Evolutionary conservation across 2,797 vertebrate genomes (phyloP), one percentile per base, ranked within the genome.

Genomic region (Mareca strepera): DNA sequence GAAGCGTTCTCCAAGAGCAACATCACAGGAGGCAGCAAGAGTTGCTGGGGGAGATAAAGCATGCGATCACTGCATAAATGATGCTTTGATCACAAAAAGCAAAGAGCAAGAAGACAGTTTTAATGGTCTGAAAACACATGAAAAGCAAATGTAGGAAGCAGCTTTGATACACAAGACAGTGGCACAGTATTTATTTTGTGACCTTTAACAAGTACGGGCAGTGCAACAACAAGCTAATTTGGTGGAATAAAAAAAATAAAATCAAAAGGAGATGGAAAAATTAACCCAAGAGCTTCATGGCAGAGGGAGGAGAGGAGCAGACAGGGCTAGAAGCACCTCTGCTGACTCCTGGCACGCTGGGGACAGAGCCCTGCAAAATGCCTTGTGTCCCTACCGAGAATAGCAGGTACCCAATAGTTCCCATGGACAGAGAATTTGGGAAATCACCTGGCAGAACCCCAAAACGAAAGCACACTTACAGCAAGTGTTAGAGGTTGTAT

Each of bases 81-180:
- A 77, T 11, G 76, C 88, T 84, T 75, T 94, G 91, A 87, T 93
- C 74, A 43, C 37, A 48, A 56, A 62, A 68, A 86, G 78, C 66
- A 62, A 62, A 75, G 86, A 85, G 63, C 58, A 85, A 67, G 56
- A 7, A 9, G 41, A 33, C 18, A 6, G 39, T 88, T 82, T 64
- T 68, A 62, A 73, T 52, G 72, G 76, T 35, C 59, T 56, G 73
- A 76, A 76, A 88, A 75, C 35, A 60, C 86, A 43, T 10, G 68
- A 60, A 86, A 90, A 92, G 86, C 76, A 28, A 21, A 22, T 8
- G 44, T 9, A 31, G 89, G 78, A 55, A 92, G 76, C 75, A 53
- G 86, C 91, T 90, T 69, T 90, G 91, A 82, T 85, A 82, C 58
- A 28, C 35, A 31, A 56, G 69, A 35, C 70, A 23, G 75, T 17